These are phyloP conservation scores for Melieria omissa DNA, from an alignment of 2,888 invertebrate genomes.

Conservation along the genomic window DNA sequence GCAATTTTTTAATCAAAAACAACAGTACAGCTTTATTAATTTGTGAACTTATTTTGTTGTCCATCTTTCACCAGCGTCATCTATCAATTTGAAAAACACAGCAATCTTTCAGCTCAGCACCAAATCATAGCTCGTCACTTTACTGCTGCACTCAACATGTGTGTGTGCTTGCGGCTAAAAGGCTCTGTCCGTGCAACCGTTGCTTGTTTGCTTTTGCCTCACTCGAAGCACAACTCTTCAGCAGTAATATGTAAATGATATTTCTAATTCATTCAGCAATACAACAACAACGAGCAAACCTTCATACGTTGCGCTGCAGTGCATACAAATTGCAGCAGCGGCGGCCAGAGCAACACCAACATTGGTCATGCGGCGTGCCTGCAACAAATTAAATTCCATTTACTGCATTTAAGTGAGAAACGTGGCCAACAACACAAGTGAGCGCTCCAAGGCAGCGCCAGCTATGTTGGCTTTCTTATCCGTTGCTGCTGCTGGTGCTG, in stretches of 20 bases:
- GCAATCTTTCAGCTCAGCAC: too few species aligned
- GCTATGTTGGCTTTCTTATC: not conserved
- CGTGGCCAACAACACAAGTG: slow-evolving; percentile 9
- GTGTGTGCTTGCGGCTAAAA: too few species aligned
- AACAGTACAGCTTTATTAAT: too few species aligned
- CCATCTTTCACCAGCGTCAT: too few species aligned
- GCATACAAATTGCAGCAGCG: slow-evolving; percentile 15
- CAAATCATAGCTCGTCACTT: too few species aligned
- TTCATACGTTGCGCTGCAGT: slow-evolving; percentile 12
- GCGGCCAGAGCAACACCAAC: not conserved
- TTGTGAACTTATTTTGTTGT: too few species aligned
- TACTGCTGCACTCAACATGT: too few species aligned
- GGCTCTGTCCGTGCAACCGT: too few species aligned
- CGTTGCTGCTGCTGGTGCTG: not conserved
- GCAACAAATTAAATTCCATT: slow-evolving; percentile 33
- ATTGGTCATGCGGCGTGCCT: slow-evolving; percentile 3
- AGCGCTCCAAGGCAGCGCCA: not conserved
- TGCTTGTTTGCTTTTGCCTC: too few species aligned
- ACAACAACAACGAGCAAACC: not conserved
- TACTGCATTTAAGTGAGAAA: slow-evolving; percentile 11
- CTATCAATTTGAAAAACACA: too few species aligned
- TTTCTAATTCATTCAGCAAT: slow-evolving; percentile 17
- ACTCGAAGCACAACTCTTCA: not conserved
- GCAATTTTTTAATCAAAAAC: too few species aligned
- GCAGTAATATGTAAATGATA: slow-evolving; percentile 24